phyloP scores from a whole-genome alignment of 2,888 invertebrate genomes.

The Lithophane socia region DNA sequence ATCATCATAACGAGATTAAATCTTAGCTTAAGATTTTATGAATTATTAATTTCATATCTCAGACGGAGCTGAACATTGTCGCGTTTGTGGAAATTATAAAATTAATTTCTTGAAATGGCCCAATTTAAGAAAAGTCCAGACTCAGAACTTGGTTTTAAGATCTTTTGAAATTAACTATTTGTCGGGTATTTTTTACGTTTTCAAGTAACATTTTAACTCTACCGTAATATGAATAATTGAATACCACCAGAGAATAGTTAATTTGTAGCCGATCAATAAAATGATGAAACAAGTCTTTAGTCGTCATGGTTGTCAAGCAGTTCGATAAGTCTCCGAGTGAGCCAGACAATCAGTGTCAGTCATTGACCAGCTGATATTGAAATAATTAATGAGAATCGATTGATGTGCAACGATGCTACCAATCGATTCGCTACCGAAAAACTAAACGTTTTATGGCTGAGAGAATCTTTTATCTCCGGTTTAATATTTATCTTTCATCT shows the following conservation, averaged over 20 bases:
- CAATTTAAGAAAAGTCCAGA: conserved; percentile 43
- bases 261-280: conserved; percentile 37
- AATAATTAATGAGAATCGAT: conserved; percentile 61
- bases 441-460: conserved; percentile 26
- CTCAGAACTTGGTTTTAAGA: conserved; percentile 39
- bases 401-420: conserved; percentile 53
- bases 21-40: conserved; percentile 70
- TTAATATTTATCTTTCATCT: conserved; percentile 28
- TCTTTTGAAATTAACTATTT: conserved; percentile 43
- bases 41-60: conserved; percentile 66
- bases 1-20: conserved; percentile 78
- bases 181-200: conserved; percentile 5
- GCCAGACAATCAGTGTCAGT: conserved; percentile 62
- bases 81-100: conserved; percentile 60
- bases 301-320: conserved; percentile 57
- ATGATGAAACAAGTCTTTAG: conserved; percentile 64
- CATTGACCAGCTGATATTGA: conserved; percentile 60
- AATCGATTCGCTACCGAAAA: conserved; percentile 56
- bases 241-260: conserved; percentile 40
- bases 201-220: background rate
- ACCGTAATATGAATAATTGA: background rate
- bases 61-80: conserved; percentile 61
- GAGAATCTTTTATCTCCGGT: conserved; percentile 23
- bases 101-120: conserved; percentile 58
- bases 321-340: conserved; percentile 54